Base-by-base conservation (phyloP, 2,797 vertebrate species). In the Clarias platycephalus region DNA sequence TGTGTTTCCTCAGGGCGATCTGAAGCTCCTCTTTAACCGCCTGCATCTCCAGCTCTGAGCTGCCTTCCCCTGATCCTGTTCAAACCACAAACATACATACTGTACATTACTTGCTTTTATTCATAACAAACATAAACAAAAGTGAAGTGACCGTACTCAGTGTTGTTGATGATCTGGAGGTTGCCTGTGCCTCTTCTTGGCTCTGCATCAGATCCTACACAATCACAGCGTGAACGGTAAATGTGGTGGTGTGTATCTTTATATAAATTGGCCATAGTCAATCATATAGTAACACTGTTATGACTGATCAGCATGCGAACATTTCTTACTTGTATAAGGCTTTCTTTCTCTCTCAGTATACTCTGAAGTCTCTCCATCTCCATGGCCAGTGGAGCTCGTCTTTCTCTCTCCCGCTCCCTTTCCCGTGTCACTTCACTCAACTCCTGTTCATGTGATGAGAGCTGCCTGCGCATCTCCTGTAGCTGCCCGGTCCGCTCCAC, bases 11-110 rank as follows among this genome's bases (percentile, higher is more conserved):
- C 16, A 92, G 88, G 80, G 96, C 91, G 72, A 99, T 93, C 86
- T 95, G 95, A 83, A 99, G 92, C 83, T 99, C 97, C 63, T 98
- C 97, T 91, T 93, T 95, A 64, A 96, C 89, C 81, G 91, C 94
- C 86, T 90, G 92, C 75, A 95, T 90, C 84, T 98, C 96, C 87
- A 92, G 93, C 1, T 90, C 93, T 28, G 88, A 88, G 63, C 89
- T 55, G 67, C 94, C 93, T 92, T 92, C 80, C 89, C 91, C 79
- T 91, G 88, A 68, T 93, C 91, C 79, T 91, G 88, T 66, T 93
- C 40, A 85, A 66, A 80, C 58, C 0, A 66, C 0, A 58, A 22
- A 2, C 74, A 55, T 34, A 68, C 10, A 58, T 18, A 81, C 2
- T n/a, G 40, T 4, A 34, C 5, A 37, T 37, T 40, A 31, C 13